A percentile compares a stretch with the other conserved stretches of the same genome.
These are phyloP conservation scores for Tympanoctomys barrerae DNA, from an alignment of 2,797 vertebrate species.

Conservation along the genomic window DNA sequence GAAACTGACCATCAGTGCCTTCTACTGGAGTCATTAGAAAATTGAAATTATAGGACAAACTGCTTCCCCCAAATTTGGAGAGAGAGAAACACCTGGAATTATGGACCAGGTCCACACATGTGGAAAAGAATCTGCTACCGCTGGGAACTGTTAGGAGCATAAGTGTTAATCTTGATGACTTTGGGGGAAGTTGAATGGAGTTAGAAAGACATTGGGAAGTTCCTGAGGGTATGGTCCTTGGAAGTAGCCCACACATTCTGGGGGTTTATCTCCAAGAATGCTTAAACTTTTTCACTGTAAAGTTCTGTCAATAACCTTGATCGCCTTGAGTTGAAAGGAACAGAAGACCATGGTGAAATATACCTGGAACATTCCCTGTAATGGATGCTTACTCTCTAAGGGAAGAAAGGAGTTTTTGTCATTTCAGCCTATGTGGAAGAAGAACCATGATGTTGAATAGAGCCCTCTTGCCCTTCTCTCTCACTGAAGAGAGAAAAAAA, in stretches of 20 bases:
- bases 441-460: background rate
- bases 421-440: too few relatives aligned
- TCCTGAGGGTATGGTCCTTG: too few relatives aligned
- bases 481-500: background rate
- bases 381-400: too few relatives aligned
- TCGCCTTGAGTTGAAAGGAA: background rate
- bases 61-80: background rate
- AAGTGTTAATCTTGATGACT: background rate
- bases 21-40: background rate
- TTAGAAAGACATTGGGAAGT: too few relatives aligned
- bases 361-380: background rate
- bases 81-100: background rate
- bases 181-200: background rate
- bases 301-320: too few relatives aligned
- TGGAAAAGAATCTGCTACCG: background rate
- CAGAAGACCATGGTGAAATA: background rate
- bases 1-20: background rate
- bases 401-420: background rate
- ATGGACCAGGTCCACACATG: background rate
- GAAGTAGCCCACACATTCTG: too few relatives aligned
- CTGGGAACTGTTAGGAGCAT: background rate
- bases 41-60: background rate
- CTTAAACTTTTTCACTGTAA: background rate
- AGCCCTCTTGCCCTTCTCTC: background rate
- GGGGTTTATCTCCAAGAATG: background rate